phyloP scores from a whole-genome alignment of 2,797 vertebrate genomes.

The Crotalus adamanteus region DNA sequence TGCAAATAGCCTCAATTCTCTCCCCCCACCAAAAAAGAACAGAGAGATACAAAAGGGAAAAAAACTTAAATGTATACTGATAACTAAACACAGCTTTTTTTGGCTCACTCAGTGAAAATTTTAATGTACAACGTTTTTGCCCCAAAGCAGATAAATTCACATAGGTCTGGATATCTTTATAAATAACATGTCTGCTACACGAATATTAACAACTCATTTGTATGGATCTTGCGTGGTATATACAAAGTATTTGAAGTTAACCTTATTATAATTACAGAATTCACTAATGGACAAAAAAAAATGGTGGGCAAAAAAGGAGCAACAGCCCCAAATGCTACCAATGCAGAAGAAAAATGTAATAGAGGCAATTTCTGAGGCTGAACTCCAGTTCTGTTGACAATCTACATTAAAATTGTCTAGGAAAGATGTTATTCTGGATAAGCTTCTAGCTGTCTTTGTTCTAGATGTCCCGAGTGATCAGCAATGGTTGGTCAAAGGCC shows the following conservation, averaged over 20 bases:
- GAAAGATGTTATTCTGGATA: not conserved
- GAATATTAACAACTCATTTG: not conserved
- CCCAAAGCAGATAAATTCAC: not conserved
- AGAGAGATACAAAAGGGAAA: not conserved
- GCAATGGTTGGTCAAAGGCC: conserved; percentile 39
- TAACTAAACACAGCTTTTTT: not conserved
- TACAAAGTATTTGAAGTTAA: not conserved
- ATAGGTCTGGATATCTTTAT: not conserved
- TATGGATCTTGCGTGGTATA: not conserved
- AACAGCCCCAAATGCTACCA: not conserved
- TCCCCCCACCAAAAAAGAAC: not conserved
- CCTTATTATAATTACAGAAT: not conserved
- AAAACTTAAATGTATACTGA: not conserved
- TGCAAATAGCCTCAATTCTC: not conserved
- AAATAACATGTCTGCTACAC: not conserved
- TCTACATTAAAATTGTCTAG: not conserved
- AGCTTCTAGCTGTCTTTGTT: not conserved
- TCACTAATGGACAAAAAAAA: not conserved
- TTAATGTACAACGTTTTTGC: not conserved
- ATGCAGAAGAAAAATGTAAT: not conserved
- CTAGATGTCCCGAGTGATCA: conserved; percentile 53
- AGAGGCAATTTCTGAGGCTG: not conserved
- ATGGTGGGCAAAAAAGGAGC: not conserved
- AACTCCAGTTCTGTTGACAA: not conserved
- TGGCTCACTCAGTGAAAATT: not conserved